Conservation (phyloP, 2,888 invertebrate species). For the Agrotis segetum region DNA sequence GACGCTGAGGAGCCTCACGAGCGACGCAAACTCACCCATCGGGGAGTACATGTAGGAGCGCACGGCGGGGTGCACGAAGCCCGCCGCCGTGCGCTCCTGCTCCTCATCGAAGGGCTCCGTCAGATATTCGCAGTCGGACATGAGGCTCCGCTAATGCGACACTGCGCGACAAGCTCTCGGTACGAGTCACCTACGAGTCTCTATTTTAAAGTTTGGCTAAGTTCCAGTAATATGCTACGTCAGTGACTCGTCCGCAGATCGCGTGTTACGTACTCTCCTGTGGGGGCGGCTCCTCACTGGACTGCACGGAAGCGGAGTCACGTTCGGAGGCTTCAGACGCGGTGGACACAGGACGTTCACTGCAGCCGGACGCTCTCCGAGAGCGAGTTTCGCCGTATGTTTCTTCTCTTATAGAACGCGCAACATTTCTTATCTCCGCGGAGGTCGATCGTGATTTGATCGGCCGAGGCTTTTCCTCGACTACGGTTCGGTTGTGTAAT, state of each 20-base stretch:
- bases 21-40: constrained; percentile 86
- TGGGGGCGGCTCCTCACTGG: constrained; percentile 89
- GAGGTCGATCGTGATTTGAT: constrained; percentile 78
- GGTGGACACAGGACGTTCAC: constrained; percentile 87
- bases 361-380: constrained; percentile 82
- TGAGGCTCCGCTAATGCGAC: constrained; percentile 87
- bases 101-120: constrained; percentile 88
- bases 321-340: constrained; percentile 88
- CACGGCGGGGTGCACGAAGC: constrained; percentile 87
- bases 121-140: constrained; percentile 90
- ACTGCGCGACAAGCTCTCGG: constrained; percentile 88
- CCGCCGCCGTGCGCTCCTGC: constrained; percentile 85
- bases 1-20: constrained; percentile 75
- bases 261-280: constrained; percentile 88
- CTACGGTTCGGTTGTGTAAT: constrained; percentile 84
- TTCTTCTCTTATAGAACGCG: constrained; percentile 74
- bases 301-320: constrained; percentile 88
- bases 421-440: constrained; percentile 76
- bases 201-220: constrained; percentile 89
- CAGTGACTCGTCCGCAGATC: constrained; percentile 84
- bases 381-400: constrained; percentile 74
- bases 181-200: constrained; percentile 87
- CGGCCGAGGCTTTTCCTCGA: constrained; percentile 80
- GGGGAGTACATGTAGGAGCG: constrained; percentile 91
- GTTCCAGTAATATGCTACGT: constrained; percentile 88